Evolutionary conservation across 2,888 invertebrate species (phyloP).

Genomic region (Apamea epomidion): DNA sequence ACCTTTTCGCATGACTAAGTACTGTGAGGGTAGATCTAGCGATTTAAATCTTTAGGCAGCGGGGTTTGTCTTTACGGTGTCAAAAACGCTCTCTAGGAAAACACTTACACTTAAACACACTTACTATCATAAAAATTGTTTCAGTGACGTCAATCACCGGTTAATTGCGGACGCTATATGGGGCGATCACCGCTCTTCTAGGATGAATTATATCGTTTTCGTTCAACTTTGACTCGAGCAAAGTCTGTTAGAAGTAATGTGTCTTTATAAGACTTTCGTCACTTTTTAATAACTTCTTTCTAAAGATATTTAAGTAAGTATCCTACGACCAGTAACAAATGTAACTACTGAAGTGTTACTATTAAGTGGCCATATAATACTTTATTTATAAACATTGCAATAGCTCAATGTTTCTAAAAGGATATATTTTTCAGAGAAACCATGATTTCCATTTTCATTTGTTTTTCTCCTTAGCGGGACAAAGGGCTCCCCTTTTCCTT

Average conservation of each 20-base stretch:
- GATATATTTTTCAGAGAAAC: background rate
- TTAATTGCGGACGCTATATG: no score
- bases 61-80: no score
- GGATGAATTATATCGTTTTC: no score
- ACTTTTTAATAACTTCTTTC: background rate
- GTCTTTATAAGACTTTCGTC: background rate
- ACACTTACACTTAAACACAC: no score
- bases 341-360: background rate
- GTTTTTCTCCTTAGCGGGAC: background rate
- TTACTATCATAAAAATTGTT: no score
- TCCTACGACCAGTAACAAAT: background rate
- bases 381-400: background rate
- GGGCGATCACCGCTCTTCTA: no score
- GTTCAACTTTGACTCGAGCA: background rate
- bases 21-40: no score
- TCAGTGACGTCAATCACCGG: no score
- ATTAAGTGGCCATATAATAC: background rate
- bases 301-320: background rate
- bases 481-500: background rate
- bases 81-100: no score
- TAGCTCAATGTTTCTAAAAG: background rate
- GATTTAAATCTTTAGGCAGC: no score
- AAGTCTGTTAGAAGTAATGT: conserved; percentile 1
- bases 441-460: background rate
- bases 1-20: no score